Evolutionary conservation across 1,140 invertebrate species (phyloP), one percentile per base, ranked within the genome.

Genomic region (Sycobia sp.): DNA sequence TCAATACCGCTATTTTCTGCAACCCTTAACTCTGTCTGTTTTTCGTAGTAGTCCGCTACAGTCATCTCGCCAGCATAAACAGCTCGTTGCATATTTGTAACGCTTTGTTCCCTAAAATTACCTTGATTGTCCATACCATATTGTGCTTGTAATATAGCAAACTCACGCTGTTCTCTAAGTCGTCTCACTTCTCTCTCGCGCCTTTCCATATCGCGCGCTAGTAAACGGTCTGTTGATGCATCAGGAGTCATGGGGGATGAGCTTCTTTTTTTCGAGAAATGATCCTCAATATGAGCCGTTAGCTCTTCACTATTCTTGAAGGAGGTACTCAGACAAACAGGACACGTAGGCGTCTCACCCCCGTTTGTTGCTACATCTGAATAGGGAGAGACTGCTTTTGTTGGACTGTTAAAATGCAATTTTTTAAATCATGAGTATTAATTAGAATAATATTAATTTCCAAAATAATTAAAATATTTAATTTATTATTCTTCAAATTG

Each of bases 81-180:
- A 53, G 93, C 92, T 44, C 89, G 82, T 74, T 93, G 90, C 84
- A 96, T 88, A 75, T 91, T 91, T 23, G 87, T 89, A 1, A 92
- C 87, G 55, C 90, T 92, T 67, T 94, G 91, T 69, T 91, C 90
- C 36, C 88, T 86, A 80, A 91, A 92, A 69, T 90, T 91, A 29
- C 88, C 88, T 69, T 91, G 89, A 79, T 92, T 91, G 70, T 93
- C 91, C 92, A 95, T 94, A 1, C 93, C 93, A 78, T 94, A 94
- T 73, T 92, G 90, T 11, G 91, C 91, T 70, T 90, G 84, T 13
- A 94, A 74, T 76, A 91, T 79, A 71, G 92, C 89, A 77, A 93
- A 94, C 76, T 94, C 91, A 59, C 89, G 84, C 70, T 92, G 88
- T 73, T 94, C 91, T 38, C 89, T 80, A 58, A 88, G 82, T 53